Evolutionary conservation across 1,140 invertebrate genomes (phyloP), one percentile per base, ranked within the genome.

Genomic region (Mya arenaria): DNA sequence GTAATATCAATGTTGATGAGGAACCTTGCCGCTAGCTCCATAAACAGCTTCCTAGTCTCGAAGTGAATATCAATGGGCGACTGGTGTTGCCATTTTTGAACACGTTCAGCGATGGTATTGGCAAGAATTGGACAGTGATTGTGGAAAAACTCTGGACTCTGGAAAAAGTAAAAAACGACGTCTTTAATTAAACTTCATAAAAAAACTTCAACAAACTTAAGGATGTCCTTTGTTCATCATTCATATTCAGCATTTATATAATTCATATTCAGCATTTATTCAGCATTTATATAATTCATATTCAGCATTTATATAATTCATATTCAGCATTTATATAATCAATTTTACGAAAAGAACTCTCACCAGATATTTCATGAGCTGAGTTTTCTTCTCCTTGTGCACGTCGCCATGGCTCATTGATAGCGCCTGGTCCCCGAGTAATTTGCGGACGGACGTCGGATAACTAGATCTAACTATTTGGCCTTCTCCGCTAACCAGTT

Each of bases 401-500:
- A 32, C 44, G 28, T 84, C 79, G 3, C 85, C 87, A n/a, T 62
- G 58, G 15, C 84, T 82, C 36, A 83, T 85, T 13, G 80, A 56
- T n/a, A 90, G 55, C 5, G 79, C 65, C 5, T 80, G 65, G 15
- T 78, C 37, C 4, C 89, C 89, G 44, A 90, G 63, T 13, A 90
- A 37, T 4, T 73, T 71, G 0, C 82, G 78, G 15, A 87, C 84
- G 41, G 86, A 86, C 10, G 63, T 72, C 0, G 89, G 88, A 84
- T 89, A 90, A 74, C 65, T 78, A 13, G 84, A 84, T 13, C 85
- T 85, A 13, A 90, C 88, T 32, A 89, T 60, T 13, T 74, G 83
- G 55, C 89, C 82, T 79, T 90, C 89, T n/a, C 82, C 84, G 17
- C 81, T 30, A 34, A 90, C 63, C 8, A 90, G 85, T 71, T 77